phyloP scores from a whole-genome alignment of 1,140 invertebrate genomes.

The Macrocentrus cingulum region DNA sequence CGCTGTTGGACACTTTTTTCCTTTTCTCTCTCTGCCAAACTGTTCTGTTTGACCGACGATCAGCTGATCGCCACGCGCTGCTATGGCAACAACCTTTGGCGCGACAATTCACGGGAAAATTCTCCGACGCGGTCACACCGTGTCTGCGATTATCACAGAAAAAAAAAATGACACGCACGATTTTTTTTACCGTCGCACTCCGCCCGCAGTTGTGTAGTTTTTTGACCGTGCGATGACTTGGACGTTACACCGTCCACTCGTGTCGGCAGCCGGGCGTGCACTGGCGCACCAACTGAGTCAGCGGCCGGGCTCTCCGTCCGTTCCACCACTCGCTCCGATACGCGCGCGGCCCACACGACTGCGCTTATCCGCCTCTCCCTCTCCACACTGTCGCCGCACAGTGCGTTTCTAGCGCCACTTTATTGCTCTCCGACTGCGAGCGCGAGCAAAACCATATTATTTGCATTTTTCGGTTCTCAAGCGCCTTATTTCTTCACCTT shows the following conservation, averaged over 20 bases:
- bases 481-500: not conserved
- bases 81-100: conserved; percentile 36
- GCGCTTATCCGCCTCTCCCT: conserved; percentile 24
- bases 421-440: not conserved
- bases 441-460: not conserved
- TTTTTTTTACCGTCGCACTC: too few species aligned
- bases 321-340: conserved; percentile 26
- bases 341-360: conserved; percentile 29
- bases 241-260: conserved; percentile 51
- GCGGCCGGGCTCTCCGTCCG: conserved; percentile 2
- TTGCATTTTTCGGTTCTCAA: not conserved
- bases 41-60: conserved; percentile 31
- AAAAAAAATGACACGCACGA: too few species aligned
- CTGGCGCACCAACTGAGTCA: conserved; percentile 39
- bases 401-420: conserved; percentile 5
- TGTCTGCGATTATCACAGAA: not conserved
- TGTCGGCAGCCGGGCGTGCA: conserved; percentile 58
- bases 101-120: conserved; percentile 12
- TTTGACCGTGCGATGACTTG: too few species aligned
- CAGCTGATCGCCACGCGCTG: conserved; percentile 54
- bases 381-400: conserved; percentile 13
- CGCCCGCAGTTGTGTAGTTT: too few species aligned
- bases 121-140: not conserved
- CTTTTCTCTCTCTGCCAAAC: too few species aligned
- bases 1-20: not conserved